Evolutionary conservation across 1,140 invertebrate genomes (phyloP).

Genomic region (Latrodectus geometricus): DNA sequence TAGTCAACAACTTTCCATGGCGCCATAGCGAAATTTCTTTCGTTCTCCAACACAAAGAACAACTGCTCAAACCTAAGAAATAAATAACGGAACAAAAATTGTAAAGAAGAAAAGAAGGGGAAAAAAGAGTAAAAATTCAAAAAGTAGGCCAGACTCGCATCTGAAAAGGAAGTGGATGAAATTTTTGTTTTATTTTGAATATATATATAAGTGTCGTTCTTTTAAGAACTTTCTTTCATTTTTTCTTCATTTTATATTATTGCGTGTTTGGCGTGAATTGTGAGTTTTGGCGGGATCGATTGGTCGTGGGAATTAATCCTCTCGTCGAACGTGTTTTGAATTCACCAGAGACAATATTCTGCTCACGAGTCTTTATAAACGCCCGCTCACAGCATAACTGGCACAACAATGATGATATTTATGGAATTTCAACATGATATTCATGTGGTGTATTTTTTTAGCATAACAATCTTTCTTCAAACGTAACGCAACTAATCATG

Average conservation of each 20-base stretch:
- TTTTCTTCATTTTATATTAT: conserved; percentile 5
- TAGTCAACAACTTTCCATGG: conserved; percentile 37
- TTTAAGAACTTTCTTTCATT: conserved; percentile 18
- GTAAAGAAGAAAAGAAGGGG: conserved; percentile 10
- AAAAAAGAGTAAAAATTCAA: neutral
- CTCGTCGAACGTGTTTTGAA: conserved; percentile 41
- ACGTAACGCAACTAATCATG: no score
- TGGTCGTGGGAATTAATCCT: conserved; percentile 19
- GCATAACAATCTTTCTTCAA: no score
- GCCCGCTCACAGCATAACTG: no score
- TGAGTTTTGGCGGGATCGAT: conserved; percentile 24
- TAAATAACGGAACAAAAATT: conserved; percentile 50
- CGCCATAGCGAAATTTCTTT: conserved; percentile 53
- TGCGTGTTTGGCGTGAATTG: conserved; percentile 52
- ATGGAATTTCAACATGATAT: no score
- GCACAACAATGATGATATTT: no score
- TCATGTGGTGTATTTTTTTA: no score
- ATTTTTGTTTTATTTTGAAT: conserved; percentile 32
- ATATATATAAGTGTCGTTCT: conserved; percentile 34
- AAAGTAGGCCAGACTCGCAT: conserved; percentile 47
- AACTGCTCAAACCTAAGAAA: conserved; percentile 39
- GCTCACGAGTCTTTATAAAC: no score
- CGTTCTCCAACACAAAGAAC: conserved; percentile 46
- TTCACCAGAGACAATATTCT: neutral
- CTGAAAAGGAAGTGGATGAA: conserved; percentile 44